Conservation (phyloP, 2,797 vertebrate species). For the Sebastes taczanowskii region DNA sequence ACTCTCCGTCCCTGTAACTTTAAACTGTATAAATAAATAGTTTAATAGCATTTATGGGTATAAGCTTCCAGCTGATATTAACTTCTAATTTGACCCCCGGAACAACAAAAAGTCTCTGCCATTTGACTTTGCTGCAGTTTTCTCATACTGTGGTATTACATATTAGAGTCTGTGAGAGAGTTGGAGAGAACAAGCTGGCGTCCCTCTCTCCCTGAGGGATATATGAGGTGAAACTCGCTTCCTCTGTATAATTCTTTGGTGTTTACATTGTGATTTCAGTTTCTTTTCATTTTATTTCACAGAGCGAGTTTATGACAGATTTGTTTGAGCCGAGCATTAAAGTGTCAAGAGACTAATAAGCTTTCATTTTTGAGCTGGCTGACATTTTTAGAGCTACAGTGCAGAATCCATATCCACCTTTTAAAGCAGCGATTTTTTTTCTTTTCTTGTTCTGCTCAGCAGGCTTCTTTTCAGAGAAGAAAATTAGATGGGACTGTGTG, state of each 20-base stretch:
- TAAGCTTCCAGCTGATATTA: neutral
- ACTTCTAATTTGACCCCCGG: neutral
- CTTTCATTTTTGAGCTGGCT: constrained; percentile 8
- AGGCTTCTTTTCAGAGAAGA: neutral
- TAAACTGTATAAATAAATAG: neutral
- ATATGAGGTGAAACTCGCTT: neutral
- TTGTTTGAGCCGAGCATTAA: constrained; percentile 33
- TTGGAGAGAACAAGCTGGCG: neutral
- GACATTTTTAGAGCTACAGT: constrained; percentile 3
- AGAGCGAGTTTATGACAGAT: constrained; percentile 11
- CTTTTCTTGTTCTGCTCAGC: constrained; percentile 1
- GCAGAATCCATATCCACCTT: constrained; percentile 24
- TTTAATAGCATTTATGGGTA: neutral
- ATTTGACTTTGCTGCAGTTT: neutral
- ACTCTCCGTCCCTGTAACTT: neutral
- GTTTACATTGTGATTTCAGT: constrained; percentile 41
- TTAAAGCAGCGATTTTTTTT: constrained; percentile 15
- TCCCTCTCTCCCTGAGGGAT: neutral
- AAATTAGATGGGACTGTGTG: constrained; percentile 5
- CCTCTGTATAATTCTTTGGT: constrained; percentile 9
- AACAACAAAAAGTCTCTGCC: neutral
- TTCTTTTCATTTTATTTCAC: constrained; percentile 31
- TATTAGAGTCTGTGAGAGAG: neutral
- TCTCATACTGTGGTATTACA: neutral
- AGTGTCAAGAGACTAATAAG: constrained; percentile 30